Conservation (phyloP, 2,888 invertebrate species). For the Mythimna pallens region DNA sequence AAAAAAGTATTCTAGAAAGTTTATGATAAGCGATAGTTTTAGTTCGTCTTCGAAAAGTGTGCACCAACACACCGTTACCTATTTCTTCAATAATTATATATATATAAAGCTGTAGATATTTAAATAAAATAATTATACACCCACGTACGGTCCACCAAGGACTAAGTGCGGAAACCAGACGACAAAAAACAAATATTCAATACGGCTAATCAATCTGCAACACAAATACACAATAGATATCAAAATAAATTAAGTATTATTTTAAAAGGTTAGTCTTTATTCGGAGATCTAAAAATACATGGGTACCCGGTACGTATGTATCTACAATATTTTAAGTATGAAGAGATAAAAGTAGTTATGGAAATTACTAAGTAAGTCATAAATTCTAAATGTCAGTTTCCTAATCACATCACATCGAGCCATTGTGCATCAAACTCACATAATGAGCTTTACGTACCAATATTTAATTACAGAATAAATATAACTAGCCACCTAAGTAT, state of each 20-base stretch:
- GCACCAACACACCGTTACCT: no score
- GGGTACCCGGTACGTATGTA: no score
- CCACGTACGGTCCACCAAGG: no score
- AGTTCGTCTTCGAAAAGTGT: no score
- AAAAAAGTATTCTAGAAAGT: no score
- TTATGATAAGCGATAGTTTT: no score
- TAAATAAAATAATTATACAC: no score
- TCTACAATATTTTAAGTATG: background rate
- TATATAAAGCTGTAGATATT: no score
- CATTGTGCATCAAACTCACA: constrained; percentile 7
- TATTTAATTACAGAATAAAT: constrained; percentile 1
- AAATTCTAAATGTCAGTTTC: constrained; percentile 7
- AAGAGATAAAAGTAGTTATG: background rate
- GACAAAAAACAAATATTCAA: background rate
- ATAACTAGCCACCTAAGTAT: background rate
- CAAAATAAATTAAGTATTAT: background rate
- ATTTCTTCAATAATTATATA: no score
- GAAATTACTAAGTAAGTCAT: background rate
- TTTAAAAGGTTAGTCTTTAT: background rate
- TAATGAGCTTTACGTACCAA: constrained; percentile 6
- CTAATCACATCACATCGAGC: background rate
- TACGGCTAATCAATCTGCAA: background rate
- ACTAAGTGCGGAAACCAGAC: no score
- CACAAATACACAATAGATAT: background rate
- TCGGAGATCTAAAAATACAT: background rate